Evolutionary conservation across 2,888 invertebrate genomes (phyloP).

Genomic region (Mythimna pallens): DNA sequence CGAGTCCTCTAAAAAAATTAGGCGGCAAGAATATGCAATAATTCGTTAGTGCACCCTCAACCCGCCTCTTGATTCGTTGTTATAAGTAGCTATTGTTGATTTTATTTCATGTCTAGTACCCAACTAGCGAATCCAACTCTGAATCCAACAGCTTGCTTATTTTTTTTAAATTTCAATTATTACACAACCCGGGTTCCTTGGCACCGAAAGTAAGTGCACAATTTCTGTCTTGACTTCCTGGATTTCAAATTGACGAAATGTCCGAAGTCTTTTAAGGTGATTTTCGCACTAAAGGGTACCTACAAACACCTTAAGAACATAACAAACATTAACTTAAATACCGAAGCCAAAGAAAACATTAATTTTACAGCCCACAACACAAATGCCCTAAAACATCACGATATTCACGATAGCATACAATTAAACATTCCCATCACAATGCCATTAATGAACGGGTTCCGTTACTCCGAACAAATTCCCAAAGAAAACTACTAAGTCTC

Average conservation of each 20-base stretch:
- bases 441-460: constrained; percentile 57
- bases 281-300: too few relatives aligned
- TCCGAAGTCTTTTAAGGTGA: background rate
- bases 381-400: constrained; percentile 50
- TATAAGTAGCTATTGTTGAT: too few relatives aligned
- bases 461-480: constrained; percentile 55
- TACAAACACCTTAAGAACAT: constrained; percentile 1
- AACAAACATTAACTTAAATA: constrained; percentile 1
- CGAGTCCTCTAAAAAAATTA: too few relatives aligned
- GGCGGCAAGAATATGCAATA: too few relatives aligned
- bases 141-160: too few relatives aligned
- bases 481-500: constrained; percentile 54
- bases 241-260: too few relatives aligned
- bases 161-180: too few relatives aligned
- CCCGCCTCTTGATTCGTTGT: too few relatives aligned
- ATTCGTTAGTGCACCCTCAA: too few relatives aligned
- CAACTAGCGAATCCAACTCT: background rate
- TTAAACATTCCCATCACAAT: constrained; percentile 61
- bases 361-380: constrained; percentile 25
- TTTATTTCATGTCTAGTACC: too few relatives aligned
- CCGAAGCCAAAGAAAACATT: constrained; percentile 29
- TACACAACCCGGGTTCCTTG: too few relatives aligned
- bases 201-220: background rate
- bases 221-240: too few relatives aligned
- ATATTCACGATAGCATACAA: constrained; percentile 52